Base-by-base conservation (phyloP, 2,888 invertebrate genomes). In the Corbicula japonica region DNA sequence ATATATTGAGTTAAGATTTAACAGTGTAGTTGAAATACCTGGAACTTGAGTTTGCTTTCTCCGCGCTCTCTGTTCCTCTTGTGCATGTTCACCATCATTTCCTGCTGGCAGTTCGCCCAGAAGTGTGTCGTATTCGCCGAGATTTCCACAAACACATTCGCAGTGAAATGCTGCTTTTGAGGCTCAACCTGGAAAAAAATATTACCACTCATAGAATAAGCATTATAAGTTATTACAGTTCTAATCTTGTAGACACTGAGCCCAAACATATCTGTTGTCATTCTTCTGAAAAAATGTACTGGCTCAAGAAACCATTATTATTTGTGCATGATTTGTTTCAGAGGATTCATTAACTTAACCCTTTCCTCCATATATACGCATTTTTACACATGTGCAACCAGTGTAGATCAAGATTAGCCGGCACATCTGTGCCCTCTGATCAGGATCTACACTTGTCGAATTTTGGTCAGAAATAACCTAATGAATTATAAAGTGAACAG, bases 91-190 rank as follows among this genome's bases (percentile, higher is more conserved):
- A 94, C 91, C 93, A 95, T 95, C 88, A 95, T 95, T 0, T 94
- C 94, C 86, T 95, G 95, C 84, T 95, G 95, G 87, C 95, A 95
- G 81, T 95, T 95, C 21, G 95, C 95, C 95, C 95, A 95, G 91
- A 95, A 95, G 8, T 94, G 94, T 89, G 95, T 95, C 88, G 95
- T 94, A 6, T 80, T 83, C 21, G 80, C 82, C 50, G 87, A 84
- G 2, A 89, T 74, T 44, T 91, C 94, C 4, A 88, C 89, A 84
- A 94, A 94, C 61, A 95, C 94, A 82, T 94, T 94, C 46, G 94
- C 94, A 74, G 94, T 94, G 87, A 95, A 95, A 58, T 94, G 94
- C 77, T 95, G 94, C 87, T 94, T 94, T 60, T 95, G 94, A 0
- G 95, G 95, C 18, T 66, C 82, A 15, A 87, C 78, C 87, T 86